Conservation (phyloP, 2,113 vertebrate genomes). For the Actenoides lindsayi region DNA sequence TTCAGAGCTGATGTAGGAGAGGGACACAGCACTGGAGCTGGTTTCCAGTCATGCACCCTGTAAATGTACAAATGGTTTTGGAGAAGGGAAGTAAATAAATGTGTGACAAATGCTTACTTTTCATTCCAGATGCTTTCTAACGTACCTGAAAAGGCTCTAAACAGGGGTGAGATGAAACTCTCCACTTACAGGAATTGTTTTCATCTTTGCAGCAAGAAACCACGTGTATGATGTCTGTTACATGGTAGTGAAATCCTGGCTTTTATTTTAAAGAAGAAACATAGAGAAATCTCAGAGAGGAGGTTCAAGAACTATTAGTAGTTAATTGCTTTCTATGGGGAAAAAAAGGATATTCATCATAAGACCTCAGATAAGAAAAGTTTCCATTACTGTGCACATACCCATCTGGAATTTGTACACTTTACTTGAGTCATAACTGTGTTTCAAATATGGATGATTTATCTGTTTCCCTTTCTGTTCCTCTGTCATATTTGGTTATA, state of each 20-base stretch:
- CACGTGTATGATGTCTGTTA: neutral
- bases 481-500: neutral
- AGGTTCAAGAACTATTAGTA: neutral
- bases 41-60: neutral
- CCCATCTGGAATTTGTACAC: neutral
- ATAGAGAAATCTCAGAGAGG: neutral
- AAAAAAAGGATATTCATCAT: neutral
- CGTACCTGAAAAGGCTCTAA: neutral
- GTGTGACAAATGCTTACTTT: neutral
- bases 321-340: neutral
- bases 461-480: neutral
- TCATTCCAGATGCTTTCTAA: too few species aligned
- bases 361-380: neutral
- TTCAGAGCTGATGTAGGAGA: neutral
- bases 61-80: fast-evolving
- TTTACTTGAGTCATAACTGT: neutral
- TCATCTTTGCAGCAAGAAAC: neutral
- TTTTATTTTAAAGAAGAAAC: neutral
- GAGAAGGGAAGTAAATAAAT: neutral
- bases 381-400: neutral
- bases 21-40: neutral
- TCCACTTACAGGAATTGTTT: neutral
- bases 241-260: neutral
- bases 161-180: neutral
- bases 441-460: neutral